phyloP scores from a whole-genome alignment of 2,113 vertebrate genomes.

The Carettochelys insculpta region DNA sequence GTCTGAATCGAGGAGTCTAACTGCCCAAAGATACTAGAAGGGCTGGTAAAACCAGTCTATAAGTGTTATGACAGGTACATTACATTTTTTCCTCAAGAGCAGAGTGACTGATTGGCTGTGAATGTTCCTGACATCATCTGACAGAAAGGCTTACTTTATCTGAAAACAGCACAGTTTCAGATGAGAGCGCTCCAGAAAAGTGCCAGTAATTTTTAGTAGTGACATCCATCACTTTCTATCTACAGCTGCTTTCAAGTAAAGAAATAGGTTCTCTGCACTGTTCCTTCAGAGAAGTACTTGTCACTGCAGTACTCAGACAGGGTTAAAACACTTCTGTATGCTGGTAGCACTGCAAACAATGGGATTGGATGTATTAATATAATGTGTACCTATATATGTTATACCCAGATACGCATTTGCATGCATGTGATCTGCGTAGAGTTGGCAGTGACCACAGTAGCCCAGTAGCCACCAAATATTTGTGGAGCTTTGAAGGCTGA shows the following conservation, averaged over 20 bases:
- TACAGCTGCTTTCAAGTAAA: conserved; percentile 52
- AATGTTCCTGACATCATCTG: conserved; percentile 63
- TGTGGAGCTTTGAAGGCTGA: background rate
- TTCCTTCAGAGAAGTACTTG: conserved; percentile 23
- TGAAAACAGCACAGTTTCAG: conserved; percentile 70
- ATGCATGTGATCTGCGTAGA: background rate
- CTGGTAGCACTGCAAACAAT: background rate
- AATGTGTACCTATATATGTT: background rate
- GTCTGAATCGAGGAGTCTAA: background rate
- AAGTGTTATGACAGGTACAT: conserved; percentile 35
- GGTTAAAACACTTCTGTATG: conserved; percentile 33
- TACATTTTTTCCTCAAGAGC: conserved; percentile 37
- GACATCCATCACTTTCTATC: conserved; percentile 70
- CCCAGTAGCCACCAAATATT: conserved; percentile 14
- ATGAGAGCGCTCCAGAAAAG: conserved; percentile 63
- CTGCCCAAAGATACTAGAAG: background rate
- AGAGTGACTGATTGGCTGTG: conserved; percentile 62
- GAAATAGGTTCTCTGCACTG: conserved; percentile 41
- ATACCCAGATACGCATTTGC: background rate
- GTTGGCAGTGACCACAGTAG: background rate
- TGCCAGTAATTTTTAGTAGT: conserved; percentile 64
- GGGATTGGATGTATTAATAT: conserved; percentile 25
- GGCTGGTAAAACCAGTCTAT: background rate
- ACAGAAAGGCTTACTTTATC: conserved; percentile 72
- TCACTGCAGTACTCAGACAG: background rate